A percentile compares a stretch with the other conserved stretches of the same genome.
phyloP scores from a whole-genome alignment of 2,888 invertebrate genomes.

The Chromoteleia sp. region DNA sequence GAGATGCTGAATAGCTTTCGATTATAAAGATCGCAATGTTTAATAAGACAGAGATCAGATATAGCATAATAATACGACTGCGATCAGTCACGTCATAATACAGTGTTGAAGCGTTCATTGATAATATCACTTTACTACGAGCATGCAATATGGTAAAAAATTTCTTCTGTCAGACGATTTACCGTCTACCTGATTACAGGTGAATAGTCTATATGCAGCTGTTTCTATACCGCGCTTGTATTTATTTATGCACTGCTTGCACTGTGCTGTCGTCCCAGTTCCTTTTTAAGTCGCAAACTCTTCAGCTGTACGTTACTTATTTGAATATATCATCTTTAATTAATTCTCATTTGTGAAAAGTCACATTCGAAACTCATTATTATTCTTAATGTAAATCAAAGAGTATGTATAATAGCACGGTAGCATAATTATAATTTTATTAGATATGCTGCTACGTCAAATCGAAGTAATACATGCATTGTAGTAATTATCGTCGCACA shows the following conservation, averaged over 20 bases:
- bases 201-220: conserved; percentile 59
- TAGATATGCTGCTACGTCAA: neutral
- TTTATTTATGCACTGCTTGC: conserved; percentile 65
- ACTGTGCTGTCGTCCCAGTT: conserved; percentile 54
- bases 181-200: conserved; percentile 64
- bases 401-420: neutral
- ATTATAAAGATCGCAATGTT: neutral
- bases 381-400: conserved; percentile 5
- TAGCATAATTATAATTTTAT: conserved; percentile 1
- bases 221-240: conserved; percentile 53
- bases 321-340: conserved; percentile 49
- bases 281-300: conserved; percentile 42
- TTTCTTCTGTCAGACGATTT: conserved; percentile 41
- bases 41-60: conserved; percentile 7
- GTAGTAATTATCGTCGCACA: neutral
- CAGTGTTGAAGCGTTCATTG: conserved; percentile 41
- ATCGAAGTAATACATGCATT: neutral
- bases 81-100: conserved; percentile 25
- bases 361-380: conserved; percentile 14
- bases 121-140: conserved; percentile 53
- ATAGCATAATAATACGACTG: conserved; percentile 21
- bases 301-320: conserved; percentile 49
- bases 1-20: conserved; percentile 5
- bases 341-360: conserved; percentile 40
- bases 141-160: conserved; percentile 47